A percentile compares a stretch with the other conserved stretches of the same genome.
phyloP scores from a whole-genome alignment of 2,888 invertebrate genomes.

The Noctua fimbriata region DNA sequence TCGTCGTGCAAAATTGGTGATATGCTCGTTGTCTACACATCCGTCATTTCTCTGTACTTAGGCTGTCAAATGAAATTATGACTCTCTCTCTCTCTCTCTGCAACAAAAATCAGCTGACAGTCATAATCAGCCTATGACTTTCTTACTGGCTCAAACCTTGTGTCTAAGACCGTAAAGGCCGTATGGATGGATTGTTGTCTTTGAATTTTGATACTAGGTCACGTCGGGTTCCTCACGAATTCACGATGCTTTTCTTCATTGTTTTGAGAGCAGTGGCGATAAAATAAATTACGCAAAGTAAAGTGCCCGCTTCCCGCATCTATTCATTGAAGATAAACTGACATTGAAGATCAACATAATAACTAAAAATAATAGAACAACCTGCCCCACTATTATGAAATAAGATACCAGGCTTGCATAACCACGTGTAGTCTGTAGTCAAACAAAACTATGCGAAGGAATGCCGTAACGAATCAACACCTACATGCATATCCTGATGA shows the following conservation, averaged over 20 bases:
- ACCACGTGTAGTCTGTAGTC: conserved; percentile 46
- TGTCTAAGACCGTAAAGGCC: neutral
- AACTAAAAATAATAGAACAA: neutral
- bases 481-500: conserved; percentile 64
- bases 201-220: neutral
- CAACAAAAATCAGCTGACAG: neutral
- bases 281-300: neutral
- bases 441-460: conserved; percentile 38
- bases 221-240: neutral
- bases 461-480: conserved; percentile 58
- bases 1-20: neutral
- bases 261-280: neutral
- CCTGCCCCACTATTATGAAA: conserved; percentile 7
- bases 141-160: neutral
- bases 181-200: neutral
- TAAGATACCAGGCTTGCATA: conserved; percentile 20
- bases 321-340: no score
- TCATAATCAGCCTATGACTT: neutral
- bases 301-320: neutral
- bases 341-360: no score
- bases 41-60: neutral
- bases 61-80: neutral
- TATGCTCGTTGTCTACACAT: neutral
- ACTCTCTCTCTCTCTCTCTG: no score
- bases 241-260: neutral